Percentiles rank a stretch among this genome's conserved stretches.
phyloP scores from a whole-genome alignment of 2,797 vertebrate species.

The Pseudochirops corinnae region DNA sequence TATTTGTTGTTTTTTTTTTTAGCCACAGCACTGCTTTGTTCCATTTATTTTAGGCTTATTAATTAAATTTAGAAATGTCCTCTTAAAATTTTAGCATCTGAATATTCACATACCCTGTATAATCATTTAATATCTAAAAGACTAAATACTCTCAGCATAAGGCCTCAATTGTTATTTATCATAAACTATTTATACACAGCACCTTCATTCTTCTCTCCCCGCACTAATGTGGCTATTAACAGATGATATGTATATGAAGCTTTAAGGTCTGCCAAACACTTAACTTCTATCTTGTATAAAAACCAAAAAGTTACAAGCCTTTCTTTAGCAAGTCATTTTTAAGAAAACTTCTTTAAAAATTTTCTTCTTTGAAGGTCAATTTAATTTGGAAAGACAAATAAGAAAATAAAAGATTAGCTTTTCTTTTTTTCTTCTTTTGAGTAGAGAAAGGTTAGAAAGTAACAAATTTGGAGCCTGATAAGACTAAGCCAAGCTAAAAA shows the following conservation, averaged over 20 bases:
- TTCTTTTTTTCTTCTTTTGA: not conserved
- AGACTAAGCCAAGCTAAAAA: slow-evolving; percentile 12
- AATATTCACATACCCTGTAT: not conserved
- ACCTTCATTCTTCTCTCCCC: not conserved
- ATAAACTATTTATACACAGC: not conserved
- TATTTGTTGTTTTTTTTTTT: not conserved
- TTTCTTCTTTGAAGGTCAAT: not conserved
- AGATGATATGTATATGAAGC: not conserved
- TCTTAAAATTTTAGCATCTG: not conserved
- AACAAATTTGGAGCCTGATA: slow-evolving; percentile 17
- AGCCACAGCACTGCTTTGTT: not conserved
- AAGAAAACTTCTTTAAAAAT: slow-evolving; percentile 8
- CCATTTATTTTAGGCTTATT: not conserved
- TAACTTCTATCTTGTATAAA: not conserved
- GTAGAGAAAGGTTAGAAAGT: not conserved
- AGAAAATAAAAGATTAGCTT: slow-evolving; percentile 35
- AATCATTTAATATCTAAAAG: not conserved
- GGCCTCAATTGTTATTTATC: not conserved
- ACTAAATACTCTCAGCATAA: not conserved
- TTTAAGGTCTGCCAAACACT: not conserved
- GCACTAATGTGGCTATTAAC: not conserved
- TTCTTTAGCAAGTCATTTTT: slow-evolving; percentile 42
- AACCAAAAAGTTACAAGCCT: not conserved
- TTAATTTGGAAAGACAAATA: slow-evolving; percentile 42
- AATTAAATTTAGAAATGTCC: not conserved